Evolutionary conservation across 1,140 invertebrate species (phyloP).

Genomic region (Drosophila guanche): DNA sequence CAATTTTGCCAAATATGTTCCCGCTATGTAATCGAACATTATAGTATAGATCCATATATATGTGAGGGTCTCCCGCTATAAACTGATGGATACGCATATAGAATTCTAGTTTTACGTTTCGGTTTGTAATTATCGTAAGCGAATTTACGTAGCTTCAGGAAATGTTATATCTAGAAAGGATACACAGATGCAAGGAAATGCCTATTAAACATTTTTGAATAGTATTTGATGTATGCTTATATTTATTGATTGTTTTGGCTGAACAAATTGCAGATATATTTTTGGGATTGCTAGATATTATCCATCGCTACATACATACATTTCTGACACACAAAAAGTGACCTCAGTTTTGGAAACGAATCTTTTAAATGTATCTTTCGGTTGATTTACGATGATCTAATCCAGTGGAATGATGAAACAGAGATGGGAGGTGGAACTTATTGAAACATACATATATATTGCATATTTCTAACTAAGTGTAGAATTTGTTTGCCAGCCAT

Average conservation of each 20-base stretch:
- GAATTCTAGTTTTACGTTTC: conserved; percentile 39
- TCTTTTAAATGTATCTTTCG: too few relatives aligned
- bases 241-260: neutral
- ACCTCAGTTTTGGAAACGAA: too few relatives aligned
- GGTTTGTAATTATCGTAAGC: conserved; percentile 45
- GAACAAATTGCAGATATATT: too few relatives aligned
- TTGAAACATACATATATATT: too few relatives aligned
- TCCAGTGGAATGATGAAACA: too few relatives aligned
- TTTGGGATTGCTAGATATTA: too few relatives aligned
- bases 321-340: too few relatives aligned
- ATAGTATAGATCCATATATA: conserved; percentile 32
- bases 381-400: too few relatives aligned
- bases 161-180: conserved; percentile 57
- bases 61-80: conserved; percentile 31
- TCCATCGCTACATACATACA: too few relatives aligned
- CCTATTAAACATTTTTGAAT: conserved; percentile 59
- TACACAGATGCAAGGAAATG: conserved; percentile 43
- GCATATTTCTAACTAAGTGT: too few relatives aligned
- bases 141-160: conserved; percentile 63
- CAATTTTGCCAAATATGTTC: conserved; percentile 81
- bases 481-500: too few relatives aligned
- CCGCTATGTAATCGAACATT: conserved; percentile 46
- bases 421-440: too few relatives aligned
- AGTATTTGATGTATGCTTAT: conserved; percentile 15
- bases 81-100: conserved; percentile 31